A percentile compares a stretch with the other conserved stretches of the same genome.
Evolutionary conservation across 2,113 vertebrate species (phyloP).

Genomic region (Baryphthengus martii): DNA sequence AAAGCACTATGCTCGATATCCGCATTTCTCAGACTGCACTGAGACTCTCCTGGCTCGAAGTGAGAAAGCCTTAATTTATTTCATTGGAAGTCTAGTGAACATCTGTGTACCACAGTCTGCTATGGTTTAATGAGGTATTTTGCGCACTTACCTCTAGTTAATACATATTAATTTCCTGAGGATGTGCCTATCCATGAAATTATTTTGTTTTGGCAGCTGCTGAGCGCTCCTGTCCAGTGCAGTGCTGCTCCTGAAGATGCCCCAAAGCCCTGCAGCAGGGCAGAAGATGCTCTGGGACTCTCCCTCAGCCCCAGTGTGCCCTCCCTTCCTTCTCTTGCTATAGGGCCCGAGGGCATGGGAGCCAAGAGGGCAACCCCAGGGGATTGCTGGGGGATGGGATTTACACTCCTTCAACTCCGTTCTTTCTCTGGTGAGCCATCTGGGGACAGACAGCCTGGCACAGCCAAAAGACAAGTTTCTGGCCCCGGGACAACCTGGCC

Average conservation of each 20-base stretch:
- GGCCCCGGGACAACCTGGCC: neutral
- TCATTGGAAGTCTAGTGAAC: neutral
- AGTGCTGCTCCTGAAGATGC: neutral
- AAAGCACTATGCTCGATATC: neutral
- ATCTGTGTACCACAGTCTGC: neutral
- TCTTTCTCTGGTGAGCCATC: neutral
- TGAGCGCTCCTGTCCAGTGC: accelerated
- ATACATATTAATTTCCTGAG: neutral
- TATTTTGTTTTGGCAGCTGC: neutral
- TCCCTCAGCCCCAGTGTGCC: neutral
- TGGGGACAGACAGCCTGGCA: neutral
- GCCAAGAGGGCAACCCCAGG: neutral
- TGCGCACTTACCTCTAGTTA: neutral
- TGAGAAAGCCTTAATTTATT: neutral
- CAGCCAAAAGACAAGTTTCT: neutral
- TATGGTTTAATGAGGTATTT: conserved; percentile 1
- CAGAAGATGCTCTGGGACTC: neutral
- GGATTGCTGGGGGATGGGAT: neutral
- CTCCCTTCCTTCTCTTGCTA: neutral
- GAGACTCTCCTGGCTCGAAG: neutral
- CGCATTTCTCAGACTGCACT: neutral
- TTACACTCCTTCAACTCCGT: neutral
- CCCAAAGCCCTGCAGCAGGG: neutral
- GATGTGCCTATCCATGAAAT: neutral
- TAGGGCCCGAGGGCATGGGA: neutral